phyloP scores from a whole-genome alignment of 2,113 vertebrate genomes.

The Orientallactaga bullata region DNA sequence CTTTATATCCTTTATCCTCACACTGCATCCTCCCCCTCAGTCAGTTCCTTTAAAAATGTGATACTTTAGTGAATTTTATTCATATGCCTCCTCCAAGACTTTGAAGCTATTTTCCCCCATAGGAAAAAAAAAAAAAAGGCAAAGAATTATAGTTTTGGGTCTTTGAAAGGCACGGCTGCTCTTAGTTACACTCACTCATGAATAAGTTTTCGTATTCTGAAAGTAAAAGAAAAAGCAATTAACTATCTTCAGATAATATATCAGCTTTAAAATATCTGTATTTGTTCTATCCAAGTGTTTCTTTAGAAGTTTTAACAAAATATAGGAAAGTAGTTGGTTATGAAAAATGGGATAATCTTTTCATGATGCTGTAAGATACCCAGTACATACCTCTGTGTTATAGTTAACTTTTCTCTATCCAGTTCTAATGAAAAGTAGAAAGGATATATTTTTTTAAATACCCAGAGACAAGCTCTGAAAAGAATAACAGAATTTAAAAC shows the following conservation, averaged over 20 bases:
- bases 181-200: neutral
- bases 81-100: neutral
- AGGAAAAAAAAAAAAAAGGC: neutral
- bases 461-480: slow-evolving; percentile 5
- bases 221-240: slow-evolving; percentile 36
- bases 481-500: slow-evolving; percentile 11
- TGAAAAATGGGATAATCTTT: neutral
- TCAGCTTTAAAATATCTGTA: neutral
- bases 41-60: slow-evolving; percentile 67
- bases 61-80: slow-evolving; percentile 55
- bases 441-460: neutral
- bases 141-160: slow-evolving; percentile 27
- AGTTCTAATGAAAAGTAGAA: slow-evolving; percentile 8
- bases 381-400: neutral
- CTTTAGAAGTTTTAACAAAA: slow-evolving; percentile 16
- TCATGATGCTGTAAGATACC: neutral
- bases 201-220: slow-evolving; percentile 17
- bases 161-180: slow-evolving; percentile 25
- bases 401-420: neutral
- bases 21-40: slow-evolving; percentile 62
- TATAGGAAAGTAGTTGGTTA: neutral
- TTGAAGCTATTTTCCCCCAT: slow-evolving; percentile 33
- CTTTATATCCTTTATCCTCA: slow-evolving; percentile 69
- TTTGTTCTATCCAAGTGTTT: slow-evolving; percentile 41
- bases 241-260: slow-evolving; percentile 20